Conservation (phyloP, 2,888 invertebrate genomes). For the Rhodophaea formosa region DNA sequence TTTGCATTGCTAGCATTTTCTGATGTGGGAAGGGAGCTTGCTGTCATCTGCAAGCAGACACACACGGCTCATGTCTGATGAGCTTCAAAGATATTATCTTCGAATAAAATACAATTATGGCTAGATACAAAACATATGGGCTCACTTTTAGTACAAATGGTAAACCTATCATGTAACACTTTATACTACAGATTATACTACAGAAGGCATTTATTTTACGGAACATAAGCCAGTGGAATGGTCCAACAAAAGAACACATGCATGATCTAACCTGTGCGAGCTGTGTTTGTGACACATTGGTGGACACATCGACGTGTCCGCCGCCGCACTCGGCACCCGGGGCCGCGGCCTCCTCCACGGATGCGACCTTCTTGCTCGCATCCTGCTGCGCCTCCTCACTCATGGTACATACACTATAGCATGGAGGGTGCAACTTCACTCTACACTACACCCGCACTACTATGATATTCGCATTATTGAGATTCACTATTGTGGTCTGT, state of each 20-base stretch:
- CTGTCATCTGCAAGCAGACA: slow-evolving; percentile 60
- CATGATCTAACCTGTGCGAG: slow-evolving; percentile 47
- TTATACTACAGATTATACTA: too few relatives aligned
- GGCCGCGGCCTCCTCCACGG: slow-evolving; percentile 40
- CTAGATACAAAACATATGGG: too few relatives aligned
- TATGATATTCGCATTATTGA: slow-evolving; percentile 56
- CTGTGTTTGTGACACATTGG: slow-evolving; percentile 53
- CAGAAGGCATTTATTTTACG: too few relatives aligned
- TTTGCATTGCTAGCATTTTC: slow-evolving; percentile 83
- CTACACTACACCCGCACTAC: slow-evolving; percentile 31
- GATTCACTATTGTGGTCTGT: slow-evolving; percentile 36
- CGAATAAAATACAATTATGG: too few relatives aligned
- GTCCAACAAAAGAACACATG: neutral
- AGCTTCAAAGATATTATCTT: neutral
- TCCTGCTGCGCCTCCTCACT: slow-evolving; percentile 71
- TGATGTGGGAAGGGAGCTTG: slow-evolving; percentile 45
- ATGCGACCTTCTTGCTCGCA: slow-evolving; percentile 53
- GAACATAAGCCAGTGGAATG: too few relatives aligned
- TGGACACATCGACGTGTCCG: slow-evolving; percentile 45
- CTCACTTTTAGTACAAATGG: too few relatives aligned
- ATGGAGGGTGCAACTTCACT: slow-evolving; percentile 41
- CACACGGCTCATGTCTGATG: neutral
- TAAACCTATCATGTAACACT: too few relatives aligned
- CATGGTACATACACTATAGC: slow-evolving; percentile 64
- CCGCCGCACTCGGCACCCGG: slow-evolving; percentile 29